These are phyloP conservation scores for Lasioglossum oenotherae DNA, from an alignment of 2,888 invertebrate genomes.

Conservation along the genomic window DNA sequence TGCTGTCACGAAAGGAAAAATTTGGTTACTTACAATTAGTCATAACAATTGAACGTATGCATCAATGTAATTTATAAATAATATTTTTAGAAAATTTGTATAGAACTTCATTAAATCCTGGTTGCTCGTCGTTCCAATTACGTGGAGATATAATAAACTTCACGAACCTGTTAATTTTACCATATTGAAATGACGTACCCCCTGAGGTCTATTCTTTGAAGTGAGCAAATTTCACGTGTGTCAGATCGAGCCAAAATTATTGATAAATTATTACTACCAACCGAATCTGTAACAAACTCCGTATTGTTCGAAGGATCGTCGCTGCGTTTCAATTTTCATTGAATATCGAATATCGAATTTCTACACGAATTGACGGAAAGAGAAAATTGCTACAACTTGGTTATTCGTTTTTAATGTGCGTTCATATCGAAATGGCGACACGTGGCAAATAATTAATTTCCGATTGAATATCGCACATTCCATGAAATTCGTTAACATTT, in stretches of 20 bases:
- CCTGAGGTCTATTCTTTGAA: neutral
- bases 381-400: conserved; percentile 3
- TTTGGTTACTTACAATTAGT: neutral
- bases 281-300: neutral
- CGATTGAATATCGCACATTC: conserved; percentile 15
- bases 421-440: neutral
- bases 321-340: neutral
- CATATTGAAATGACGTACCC: neutral
- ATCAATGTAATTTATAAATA: neutral
- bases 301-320: neutral
- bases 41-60: neutral
- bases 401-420: neutral
- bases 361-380: neutral
- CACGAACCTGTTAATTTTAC: neutral
- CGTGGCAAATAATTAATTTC: conserved; percentile 19
- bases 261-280: neutral
- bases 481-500: conserved; percentile 12
- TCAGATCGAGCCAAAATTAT: neutral
- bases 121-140: neutral
- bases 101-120: neutral
- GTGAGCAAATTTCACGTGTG: neutral
- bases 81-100: neutral
- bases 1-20: neutral
- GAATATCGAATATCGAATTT: neutral
- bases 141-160: neutral